A percentile compares a stretch with the other conserved stretches of the same genome.
These are phyloP conservation scores for Pionites leucogaster DNA, from an alignment of 2,113 vertebrate species.

Conservation along the genomic window DNA sequence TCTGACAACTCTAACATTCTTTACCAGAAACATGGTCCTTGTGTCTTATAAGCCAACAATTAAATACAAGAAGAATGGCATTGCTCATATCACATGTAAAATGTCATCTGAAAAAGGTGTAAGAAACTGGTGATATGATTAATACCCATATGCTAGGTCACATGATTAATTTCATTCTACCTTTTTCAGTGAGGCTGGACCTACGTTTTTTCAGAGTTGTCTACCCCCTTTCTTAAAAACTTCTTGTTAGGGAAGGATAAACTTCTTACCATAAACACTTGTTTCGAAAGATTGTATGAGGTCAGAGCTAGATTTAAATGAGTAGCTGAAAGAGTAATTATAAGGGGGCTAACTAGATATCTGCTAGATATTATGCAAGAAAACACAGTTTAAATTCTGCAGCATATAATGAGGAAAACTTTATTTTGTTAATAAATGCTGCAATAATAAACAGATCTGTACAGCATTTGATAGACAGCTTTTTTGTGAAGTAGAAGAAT, in stretches of 20 bases:
- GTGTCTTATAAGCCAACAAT: neutral
- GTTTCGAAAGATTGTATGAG: neutral
- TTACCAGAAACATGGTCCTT: neutral
- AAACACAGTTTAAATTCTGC: neutral
- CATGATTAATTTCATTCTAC: neutral
- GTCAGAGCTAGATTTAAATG: neutral
- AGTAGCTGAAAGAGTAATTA: neutral
- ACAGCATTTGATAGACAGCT: neutral
- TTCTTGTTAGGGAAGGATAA: neutral
- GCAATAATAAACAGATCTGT: neutral
- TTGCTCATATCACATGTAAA: neutral
- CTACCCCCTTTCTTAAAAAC: neutral
- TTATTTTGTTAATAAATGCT: neutral
- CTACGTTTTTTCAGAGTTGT: neutral
- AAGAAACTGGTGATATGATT: neutral
- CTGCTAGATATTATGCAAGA: neutral
- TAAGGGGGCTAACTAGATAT: neutral
- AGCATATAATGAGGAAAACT: neutral
- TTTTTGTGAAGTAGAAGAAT: neutral
- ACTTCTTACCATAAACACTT: neutral
- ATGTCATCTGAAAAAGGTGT: neutral
- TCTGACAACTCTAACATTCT: neutral
- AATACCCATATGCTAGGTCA: neutral
- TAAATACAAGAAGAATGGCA: neutral
- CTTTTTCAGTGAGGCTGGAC: neutral